Percentiles rank a stretch among this genome's conserved stretches.
These are phyloP conservation scores for Muricea muricata DNA, from an alignment of 92 coral and sea anemone species.

Conservation along the genomic window DNA sequence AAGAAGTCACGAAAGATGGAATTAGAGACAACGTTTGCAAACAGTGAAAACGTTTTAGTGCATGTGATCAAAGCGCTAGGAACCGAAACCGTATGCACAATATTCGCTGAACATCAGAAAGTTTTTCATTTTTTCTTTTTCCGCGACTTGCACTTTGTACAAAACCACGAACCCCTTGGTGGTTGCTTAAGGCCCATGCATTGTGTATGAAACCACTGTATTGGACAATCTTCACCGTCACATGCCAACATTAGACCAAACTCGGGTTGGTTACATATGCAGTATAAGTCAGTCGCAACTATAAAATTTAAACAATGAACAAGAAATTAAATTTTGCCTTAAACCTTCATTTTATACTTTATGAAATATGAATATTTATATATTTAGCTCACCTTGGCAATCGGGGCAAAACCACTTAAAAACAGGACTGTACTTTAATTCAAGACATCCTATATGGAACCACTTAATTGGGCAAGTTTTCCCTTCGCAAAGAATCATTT, in stretches of 20 bases:
- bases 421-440: slow-evolving; percentile 20
- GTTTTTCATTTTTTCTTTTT: background rate
- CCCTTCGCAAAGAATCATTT: slow-evolving; percentile 46
- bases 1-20: background rate
- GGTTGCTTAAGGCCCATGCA: slow-evolving; percentile 50
- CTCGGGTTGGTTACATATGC: slow-evolving; percentile 51
- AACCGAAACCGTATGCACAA: background rate
- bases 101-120: background rate
- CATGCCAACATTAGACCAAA: slow-evolving; percentile 49
- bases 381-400: slow-evolving; percentile 45
- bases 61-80: background rate
- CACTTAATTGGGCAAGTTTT: slow-evolving; percentile 38
- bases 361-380: background rate
- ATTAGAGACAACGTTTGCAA: background rate
- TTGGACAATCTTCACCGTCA: slow-evolving; percentile 29
- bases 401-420: slow-evolving; percentile 54
- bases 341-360: background rate
- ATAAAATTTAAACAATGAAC: slow-evolving; percentile 8
- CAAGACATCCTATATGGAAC: slow-evolving; percentile 49
- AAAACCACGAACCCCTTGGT: slow-evolving; percentile 1
- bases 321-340: background rate
- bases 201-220: slow-evolving; percentile 45
- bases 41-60: background rate
- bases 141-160: slow-evolving; percentile 1
- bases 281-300: slow-evolving; percentile 38